A percentile compares a stretch with the other conserved stretches of the same genome.
These are phyloP conservation scores for Bursaphelenchus mucronatus DNA, from an alignment of 1,140 invertebrate genomes.

Conservation along the genomic window DNA sequence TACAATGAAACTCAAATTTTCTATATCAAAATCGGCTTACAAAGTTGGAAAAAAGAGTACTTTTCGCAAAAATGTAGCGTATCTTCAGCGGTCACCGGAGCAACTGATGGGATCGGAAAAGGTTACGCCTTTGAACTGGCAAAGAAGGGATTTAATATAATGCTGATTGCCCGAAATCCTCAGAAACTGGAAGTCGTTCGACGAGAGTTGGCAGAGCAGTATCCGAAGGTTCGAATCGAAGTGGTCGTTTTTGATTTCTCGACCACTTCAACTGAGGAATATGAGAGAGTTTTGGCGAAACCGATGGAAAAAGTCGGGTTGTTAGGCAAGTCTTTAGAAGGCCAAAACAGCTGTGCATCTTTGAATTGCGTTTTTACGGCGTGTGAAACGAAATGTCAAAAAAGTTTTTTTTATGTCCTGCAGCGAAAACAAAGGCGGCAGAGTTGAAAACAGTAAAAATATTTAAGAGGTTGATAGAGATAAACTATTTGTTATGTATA, in stretches of 20 bases:
- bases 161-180: constrained; percentile 15
- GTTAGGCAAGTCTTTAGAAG: not conserved
- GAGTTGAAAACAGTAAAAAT: no score
- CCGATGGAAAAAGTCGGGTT: not conserved
- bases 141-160: constrained; percentile 18
- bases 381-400: no score
- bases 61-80: no score
- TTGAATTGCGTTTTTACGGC: no score
- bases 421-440: no score
- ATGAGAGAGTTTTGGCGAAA: not conserved
- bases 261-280: not conserved
- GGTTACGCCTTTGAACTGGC: constrained; percentile 23
- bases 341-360: no score
- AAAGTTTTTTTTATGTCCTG: no score
- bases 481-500: no score
- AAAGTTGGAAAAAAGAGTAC: no score
- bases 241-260: constrained; percentile 10
- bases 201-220: constrained; percentile 7
- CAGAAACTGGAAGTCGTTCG: constrained; percentile 18
- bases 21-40: no score
- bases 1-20: no score
- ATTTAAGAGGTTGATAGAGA: no score
- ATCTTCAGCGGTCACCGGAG: constrained; percentile 22
- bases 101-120: constrained; percentile 33
- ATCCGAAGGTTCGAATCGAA: not conserved